Percentiles rank a stretch among this genome's conserved stretches.
These are phyloP conservation scores for Sitodiplosis mosellana DNA, from an alignment of 1,140 invertebrate genomes.

Conservation along the genomic window DNA sequence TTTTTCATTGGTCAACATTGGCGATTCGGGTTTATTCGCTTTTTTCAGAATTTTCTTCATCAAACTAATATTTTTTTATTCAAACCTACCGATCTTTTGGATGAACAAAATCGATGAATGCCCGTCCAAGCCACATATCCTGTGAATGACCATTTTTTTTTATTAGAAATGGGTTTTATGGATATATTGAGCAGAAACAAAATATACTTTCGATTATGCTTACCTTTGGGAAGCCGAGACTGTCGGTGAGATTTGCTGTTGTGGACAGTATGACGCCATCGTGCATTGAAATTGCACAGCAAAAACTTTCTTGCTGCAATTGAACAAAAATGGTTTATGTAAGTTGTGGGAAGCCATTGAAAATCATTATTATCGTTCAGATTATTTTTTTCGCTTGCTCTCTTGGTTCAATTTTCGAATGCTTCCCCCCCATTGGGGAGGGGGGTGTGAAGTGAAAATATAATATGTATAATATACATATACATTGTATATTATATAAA, in stretches of 20 bases:
- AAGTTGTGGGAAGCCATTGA: neutral
- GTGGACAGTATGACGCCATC: slow-evolving; percentile 64
- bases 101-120: slow-evolving; percentile 73
- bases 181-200: too few species aligned
- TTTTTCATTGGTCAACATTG: neutral
- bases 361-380: neutral
- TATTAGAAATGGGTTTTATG: too few species aligned
- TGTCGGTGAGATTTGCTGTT: slow-evolving; percentile 43
- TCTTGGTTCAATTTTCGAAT: neutral
- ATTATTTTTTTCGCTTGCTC: neutral
- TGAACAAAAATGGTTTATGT: neutral
- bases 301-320: slow-evolving; percentile 45
- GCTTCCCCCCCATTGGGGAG: too few species aligned
- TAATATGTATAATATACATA: too few species aligned
- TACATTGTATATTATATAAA: too few species aligned
- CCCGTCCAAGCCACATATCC: slow-evolving; percentile 68
- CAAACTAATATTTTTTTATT: too few species aligned
- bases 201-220: neutral
- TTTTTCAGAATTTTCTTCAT: too few species aligned
- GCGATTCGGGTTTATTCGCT: neutral
- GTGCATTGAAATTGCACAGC: slow-evolving; percentile 60
- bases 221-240: slow-evolving; percentile 52
- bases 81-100: slow-evolving; percentile 38
- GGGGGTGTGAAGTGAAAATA: neutral
- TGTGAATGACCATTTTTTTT: too few species aligned